Base-by-base conservation (phyloP, 2,113 vertebrate genomes). In the Ageneiosus marmoratus region DNA sequence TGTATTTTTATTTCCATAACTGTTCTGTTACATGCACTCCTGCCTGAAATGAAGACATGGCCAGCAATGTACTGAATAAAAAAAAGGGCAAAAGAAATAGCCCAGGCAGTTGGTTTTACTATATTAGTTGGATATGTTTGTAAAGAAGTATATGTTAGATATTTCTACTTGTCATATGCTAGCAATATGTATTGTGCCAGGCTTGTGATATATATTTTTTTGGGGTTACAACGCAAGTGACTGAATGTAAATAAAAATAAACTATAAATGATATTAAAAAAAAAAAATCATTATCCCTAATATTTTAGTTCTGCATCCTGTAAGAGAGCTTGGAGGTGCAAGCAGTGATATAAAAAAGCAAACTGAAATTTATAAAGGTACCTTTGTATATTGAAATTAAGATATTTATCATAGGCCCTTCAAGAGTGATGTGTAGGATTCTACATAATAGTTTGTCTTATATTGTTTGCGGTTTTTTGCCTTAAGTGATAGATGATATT, bases 401-500 rank as follows among this genome's bases (percentile, higher is more conserved):
- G 89, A 90, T 94, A 92, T 93, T 92, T 95, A 92, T 94, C 93
- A 90, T 94, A 94, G 90, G 94, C 93, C 94, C 95, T 94, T 90
- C 89, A 92, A 95, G 92, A 94, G 92, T 97, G 91, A 93, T 58
- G 91, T 91, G 93, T 93, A 93, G 91, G 89, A 83, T 91, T 93
- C 91, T 81, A 89, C 91, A 93, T 89, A 90, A 90, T 87, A 88
- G 90, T 95, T 95, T 92, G 89, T 96, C 93, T 94, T 92, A 92
- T 95, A 93, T 96, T 92, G 92, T 95, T 97, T 94, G 95, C 94
- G 77, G 92, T 96, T 95, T n/a, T 96, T 95, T 96, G 96, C 97
- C 96, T 98, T 97, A 97, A 95, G 94, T 96, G 94, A 96, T 96
- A 95, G 94, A 96, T 92, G 90, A 95, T 96, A 96, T 97, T 96